A percentile compares a stretch with the other conserved stretches of the same genome.
Evolutionary conservation across 1,140 invertebrate species (phyloP).

Genomic region (Euwallacea fornicatus): DNA sequence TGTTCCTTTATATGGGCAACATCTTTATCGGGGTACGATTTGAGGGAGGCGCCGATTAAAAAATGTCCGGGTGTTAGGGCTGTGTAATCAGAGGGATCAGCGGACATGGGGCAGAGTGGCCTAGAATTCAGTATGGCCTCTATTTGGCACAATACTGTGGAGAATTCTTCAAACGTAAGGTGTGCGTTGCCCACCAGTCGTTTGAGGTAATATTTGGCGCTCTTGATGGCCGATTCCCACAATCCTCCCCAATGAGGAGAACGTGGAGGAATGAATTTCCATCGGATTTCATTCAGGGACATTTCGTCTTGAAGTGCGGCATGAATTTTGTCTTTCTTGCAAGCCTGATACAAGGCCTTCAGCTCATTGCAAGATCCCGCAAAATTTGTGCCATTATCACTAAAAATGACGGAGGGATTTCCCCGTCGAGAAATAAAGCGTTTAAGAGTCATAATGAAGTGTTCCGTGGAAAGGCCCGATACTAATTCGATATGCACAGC

Average conservation of each 20-base stretch:
- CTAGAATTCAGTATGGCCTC: too few relatives aligned
- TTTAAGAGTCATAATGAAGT: conserved; percentile 17
- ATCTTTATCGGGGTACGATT: background rate
- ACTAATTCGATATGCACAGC: too few relatives aligned
- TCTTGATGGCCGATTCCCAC: too few relatives aligned
- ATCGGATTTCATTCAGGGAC: too few relatives aligned
- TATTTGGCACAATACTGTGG: too few relatives aligned
- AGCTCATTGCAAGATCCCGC: conserved; percentile 22
- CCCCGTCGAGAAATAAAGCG: conserved; percentile 53
- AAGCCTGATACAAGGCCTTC: conserved; percentile 14
- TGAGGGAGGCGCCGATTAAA: background rate
- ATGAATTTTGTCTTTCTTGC: conserved; percentile 29
- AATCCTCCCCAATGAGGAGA: too few relatives aligned
- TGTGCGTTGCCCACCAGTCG: too few relatives aligned
- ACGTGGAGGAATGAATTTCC: too few relatives aligned
- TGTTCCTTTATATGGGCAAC: background rate
- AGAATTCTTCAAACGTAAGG: too few relatives aligned
- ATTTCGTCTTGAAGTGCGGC: too few relatives aligned
- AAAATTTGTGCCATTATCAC: conserved; percentile 35
- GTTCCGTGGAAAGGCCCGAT: too few relatives aligned
- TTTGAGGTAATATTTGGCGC: too few relatives aligned
- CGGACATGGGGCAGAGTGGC: conserved; percentile 45
- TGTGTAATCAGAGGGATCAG: conserved; percentile 42
- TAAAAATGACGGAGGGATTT: conserved; percentile 20
- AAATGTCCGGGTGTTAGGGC: conserved; percentile 52